Evolutionary conservation across 2,797 vertebrate species (phyloP).

Genomic region (Cyclopterus lumpus): DNA sequence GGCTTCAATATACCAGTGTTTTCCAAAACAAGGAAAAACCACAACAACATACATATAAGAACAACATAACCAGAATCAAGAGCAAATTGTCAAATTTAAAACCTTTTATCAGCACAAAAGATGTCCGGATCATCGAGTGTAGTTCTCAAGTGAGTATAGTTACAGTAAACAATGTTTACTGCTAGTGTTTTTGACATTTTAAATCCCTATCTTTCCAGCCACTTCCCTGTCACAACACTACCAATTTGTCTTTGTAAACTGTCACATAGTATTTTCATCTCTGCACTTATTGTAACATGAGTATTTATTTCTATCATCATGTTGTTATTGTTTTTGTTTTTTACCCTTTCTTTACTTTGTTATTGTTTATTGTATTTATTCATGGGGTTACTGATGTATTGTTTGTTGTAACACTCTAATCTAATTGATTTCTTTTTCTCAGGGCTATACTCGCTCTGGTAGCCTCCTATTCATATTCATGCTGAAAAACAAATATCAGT

Average conservation of each 20-base stretch:
- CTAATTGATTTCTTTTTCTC: background rate
- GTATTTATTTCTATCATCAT: background rate
- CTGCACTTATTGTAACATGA: background rate
- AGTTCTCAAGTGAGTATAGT: no score
- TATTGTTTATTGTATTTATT: background rate
- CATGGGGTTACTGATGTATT: background rate
- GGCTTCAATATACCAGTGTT: constrained; percentile 23
- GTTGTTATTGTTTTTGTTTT: background rate
- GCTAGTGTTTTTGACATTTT: constrained; percentile 23
- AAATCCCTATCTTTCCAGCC: constrained; percentile 2
- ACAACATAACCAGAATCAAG: constrained; percentile 6
- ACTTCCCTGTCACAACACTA: constrained; percentile 6
- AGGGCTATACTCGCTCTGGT: no score
- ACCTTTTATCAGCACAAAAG: constrained; percentile 8
- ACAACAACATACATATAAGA: background rate
- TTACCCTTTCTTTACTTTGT: background rate
- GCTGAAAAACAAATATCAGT: background rate
- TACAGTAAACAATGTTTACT: constrained; percentile 17
- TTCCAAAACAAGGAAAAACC: background rate
- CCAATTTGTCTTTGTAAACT: constrained; percentile 25
- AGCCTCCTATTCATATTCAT: background rate
- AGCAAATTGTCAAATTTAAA: constrained; percentile 7
- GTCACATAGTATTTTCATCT: constrained; percentile 6
- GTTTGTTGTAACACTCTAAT: background rate
- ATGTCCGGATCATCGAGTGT: background rate